Percentiles rank a stretch among this genome's conserved stretches.
These are phyloP conservation scores for Aphis craccivora DNA, from an alignment of 1,140 invertebrate species.

Conservation along the genomic window DNA sequence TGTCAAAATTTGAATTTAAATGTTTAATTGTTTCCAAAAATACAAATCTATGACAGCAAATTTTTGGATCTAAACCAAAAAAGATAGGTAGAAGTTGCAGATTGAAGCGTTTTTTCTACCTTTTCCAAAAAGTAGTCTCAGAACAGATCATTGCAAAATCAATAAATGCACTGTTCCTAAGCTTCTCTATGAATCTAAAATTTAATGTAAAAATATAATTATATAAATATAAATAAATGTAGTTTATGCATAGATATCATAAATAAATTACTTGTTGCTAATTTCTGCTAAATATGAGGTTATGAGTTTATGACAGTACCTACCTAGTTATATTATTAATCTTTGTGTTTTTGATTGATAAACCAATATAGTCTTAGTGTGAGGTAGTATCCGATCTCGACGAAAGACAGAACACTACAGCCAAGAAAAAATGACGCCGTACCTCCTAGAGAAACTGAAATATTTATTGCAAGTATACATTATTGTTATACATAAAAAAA, in stretches of 20 bases:
- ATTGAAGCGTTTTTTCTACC: not conserved
- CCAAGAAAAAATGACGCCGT: constrained; percentile 62
- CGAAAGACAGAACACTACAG: constrained; percentile 62
- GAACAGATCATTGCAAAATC: not conserved
- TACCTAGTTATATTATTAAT: not conserved
- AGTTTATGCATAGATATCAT: not conserved
- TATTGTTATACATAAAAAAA: not conserved
- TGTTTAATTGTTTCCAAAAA: no score
- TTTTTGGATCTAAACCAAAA: no score
- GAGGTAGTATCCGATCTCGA: constrained; percentile 62
- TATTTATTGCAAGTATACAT: not conserved
- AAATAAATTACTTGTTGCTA: not conserved
- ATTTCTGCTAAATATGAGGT: not conserved
- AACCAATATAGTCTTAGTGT: constrained; percentile 61
- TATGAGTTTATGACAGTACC: not conserved
- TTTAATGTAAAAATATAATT: not conserved
- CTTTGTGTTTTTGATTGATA: not conserved
- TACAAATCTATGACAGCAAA: no score
- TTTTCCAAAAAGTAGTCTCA: not conserved
- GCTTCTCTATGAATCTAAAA: not conserved
- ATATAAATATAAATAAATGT: no score
- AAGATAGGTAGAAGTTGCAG: not conserved
- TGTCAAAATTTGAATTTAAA: no score
- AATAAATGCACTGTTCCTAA: not conserved
- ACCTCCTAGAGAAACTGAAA: constrained; percentile 62